These are phyloP conservation scores for Yponomeuta sedellus DNA, from an alignment of 2,888 invertebrate genomes.

Conservation along the genomic window DNA sequence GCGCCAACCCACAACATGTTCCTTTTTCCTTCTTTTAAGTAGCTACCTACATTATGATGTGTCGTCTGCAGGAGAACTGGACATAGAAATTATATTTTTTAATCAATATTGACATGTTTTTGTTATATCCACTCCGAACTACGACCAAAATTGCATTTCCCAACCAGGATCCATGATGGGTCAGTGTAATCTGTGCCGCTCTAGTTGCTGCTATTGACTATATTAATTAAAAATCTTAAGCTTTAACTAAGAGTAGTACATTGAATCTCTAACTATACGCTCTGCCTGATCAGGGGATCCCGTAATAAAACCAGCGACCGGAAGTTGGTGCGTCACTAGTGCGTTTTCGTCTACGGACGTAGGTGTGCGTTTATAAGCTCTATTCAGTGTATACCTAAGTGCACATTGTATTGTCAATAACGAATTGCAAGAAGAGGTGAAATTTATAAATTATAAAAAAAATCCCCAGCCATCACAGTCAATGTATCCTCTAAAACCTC, in stretches of 20 bases:
- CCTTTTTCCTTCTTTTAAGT: not conserved
- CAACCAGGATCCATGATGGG: too few relatives aligned
- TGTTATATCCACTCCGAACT: too few relatives aligned
- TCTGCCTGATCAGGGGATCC: slow-evolving; percentile 49
- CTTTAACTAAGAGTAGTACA: not conserved
- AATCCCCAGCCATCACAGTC: not conserved
- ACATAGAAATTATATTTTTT: too few relatives aligned
- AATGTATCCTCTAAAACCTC: too few relatives aligned
- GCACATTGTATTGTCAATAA: slow-evolving; percentile 28
- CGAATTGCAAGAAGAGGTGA: not conserved
- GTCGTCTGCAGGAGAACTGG: not conserved
- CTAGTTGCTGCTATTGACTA: too few relatives aligned
- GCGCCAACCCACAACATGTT: not conserved
- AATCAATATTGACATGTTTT: too few relatives aligned
- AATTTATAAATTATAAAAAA: too few relatives aligned
- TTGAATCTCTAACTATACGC: slow-evolving; percentile 14
- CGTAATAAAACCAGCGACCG: slow-evolving; percentile 70
- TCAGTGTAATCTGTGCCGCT: too few relatives aligned
- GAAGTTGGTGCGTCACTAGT: slow-evolving; percentile 72
- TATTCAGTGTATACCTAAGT: slow-evolving; percentile 35
- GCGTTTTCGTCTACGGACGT: slow-evolving; percentile 63
- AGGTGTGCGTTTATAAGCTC: slow-evolving; percentile 50
- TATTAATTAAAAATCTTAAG: too few relatives aligned
- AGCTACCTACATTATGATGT: not conserved
- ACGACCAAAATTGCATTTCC: too few relatives aligned